These are phyloP conservation scores for Drosophila niveifrons DNA, from an alignment of 2,888 invertebrate species.

Conservation along the genomic window DNA sequence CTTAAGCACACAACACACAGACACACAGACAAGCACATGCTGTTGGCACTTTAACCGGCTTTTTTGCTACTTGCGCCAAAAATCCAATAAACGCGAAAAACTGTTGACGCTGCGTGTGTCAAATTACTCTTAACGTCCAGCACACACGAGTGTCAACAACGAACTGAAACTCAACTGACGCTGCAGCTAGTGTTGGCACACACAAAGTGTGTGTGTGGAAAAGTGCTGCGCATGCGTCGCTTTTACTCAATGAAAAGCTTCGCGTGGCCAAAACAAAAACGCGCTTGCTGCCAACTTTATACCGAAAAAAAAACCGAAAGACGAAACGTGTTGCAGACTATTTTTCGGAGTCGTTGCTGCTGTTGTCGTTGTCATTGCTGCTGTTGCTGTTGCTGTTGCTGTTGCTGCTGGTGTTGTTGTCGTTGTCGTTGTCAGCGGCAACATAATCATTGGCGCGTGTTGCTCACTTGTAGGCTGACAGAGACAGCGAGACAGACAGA, in stretches of 20 bases:
- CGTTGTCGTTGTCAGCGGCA: constrained; percentile 68
- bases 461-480: constrained; percentile 73
- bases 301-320: constrained; percentile 49
- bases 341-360: constrained; percentile 55
- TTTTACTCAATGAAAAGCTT: constrained; percentile 79
- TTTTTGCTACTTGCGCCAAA: constrained; percentile 69
- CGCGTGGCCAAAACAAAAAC: constrained; percentile 10
- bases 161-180: constrained; percentile 56
- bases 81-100: constrained; percentile 68
- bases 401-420: constrained; percentile 27
- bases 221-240: constrained; percentile 62
- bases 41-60: constrained; percentile 71
- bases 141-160: constrained; percentile 70
- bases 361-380: constrained; percentile 6
- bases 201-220: constrained; percentile 17
- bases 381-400: constrained; percentile 5
- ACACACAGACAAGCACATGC: constrained; percentile 25
- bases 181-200: background rate
- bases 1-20: constrained; percentile 7
- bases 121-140: constrained; percentile 45
- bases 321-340: constrained; percentile 21
- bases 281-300: constrained; percentile 54
- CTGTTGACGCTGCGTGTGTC: constrained; percentile 29
- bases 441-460: constrained; percentile 80
- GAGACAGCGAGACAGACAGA: constrained; percentile 27